A percentile compares a stretch with the other conserved stretches of the same genome.
Conservation (phyloP, 2,888 invertebrate genomes). For the Limnephilus marmoratus region DNA sequence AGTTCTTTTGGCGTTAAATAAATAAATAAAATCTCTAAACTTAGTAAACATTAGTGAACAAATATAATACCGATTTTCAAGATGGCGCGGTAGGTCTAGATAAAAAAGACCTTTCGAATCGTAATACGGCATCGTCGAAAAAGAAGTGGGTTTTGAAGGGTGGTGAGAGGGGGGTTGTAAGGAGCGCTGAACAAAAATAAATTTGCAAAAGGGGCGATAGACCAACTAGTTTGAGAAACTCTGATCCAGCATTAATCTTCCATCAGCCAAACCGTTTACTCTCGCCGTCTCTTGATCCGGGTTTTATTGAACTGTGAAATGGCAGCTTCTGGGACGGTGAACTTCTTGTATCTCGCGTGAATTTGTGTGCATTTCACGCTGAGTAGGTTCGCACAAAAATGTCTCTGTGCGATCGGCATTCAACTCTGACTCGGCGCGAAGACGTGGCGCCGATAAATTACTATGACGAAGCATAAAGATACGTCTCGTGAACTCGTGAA, state of each 20-base stretch:
- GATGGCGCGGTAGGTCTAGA: too few species aligned
- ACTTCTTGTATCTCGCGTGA: background rate
- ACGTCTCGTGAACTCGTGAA: slow-evolving; percentile 40
- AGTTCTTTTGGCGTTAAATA: too few species aligned
- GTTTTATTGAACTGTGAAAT: background rate
- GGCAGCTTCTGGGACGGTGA: background rate
- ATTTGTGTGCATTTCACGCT: slow-evolving; percentile 18
- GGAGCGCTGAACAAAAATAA: background rate
- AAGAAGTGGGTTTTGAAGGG: too few species aligned
- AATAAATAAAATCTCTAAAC: too few species aligned
- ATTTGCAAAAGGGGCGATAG: background rate
- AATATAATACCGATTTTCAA: too few species aligned
- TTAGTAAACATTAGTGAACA: too few species aligned
- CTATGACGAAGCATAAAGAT: slow-evolving; percentile 32
- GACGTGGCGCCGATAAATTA: slow-evolving; percentile 46
- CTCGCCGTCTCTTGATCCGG: background rate
- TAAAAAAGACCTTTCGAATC: too few species aligned
- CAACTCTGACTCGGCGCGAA: slow-evolving; percentile 29
- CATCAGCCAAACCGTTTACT: background rate
- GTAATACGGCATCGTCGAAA: too few species aligned
- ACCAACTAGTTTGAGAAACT: background rate
- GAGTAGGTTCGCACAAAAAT: slow-evolving; percentile 18
- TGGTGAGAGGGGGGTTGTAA: too few species aligned
- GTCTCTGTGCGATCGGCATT: slow-evolving; percentile 4
- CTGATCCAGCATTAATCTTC: background rate